A percentile compares a stretch with the other conserved stretches of the same genome.
These are phyloP conservation scores for Trachelus troglodyta DNA, from an alignment of 2,888 invertebrate species.

Conservation along the genomic window DNA sequence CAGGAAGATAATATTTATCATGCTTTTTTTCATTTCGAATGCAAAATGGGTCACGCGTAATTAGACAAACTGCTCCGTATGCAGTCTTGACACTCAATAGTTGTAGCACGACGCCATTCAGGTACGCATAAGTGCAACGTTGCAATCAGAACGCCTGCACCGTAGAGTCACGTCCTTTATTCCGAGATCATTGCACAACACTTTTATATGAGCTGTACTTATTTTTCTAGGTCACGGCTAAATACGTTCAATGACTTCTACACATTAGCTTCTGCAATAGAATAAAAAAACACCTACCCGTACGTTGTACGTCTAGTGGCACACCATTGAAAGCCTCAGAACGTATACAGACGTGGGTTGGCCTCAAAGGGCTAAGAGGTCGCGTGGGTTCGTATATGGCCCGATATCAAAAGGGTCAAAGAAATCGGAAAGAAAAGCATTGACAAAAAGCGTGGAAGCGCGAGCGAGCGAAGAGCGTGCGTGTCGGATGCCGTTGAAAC, in stretches of 20 bases:
- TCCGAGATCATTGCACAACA: too few species aligned
- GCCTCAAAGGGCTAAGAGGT: not conserved
- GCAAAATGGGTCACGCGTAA: too few species aligned
- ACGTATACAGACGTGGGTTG: not conserved
- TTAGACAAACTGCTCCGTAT: too few species aligned
- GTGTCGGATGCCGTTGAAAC: not conserved
- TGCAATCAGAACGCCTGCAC: not conserved
- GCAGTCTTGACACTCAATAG: not conserved
- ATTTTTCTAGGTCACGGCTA: too few species aligned
- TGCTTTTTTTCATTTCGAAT: too few species aligned
- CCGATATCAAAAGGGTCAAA: not conserved
- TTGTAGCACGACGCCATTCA: not conserved
- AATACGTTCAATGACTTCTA: too few species aligned
- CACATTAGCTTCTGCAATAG: too few species aligned
- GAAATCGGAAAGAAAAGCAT: not conserved
- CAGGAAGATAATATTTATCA: too few species aligned
- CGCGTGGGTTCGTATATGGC: not conserved
- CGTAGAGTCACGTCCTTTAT: too few species aligned
- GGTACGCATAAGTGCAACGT: not conserved
- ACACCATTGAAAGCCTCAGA: not conserved
- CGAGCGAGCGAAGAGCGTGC: not conserved
- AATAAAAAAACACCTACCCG: not conserved
- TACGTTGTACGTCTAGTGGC: not conserved
- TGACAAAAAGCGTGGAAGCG: not conserved
- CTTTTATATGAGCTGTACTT: too few species aligned